A percentile compares a stretch with the other conserved stretches of the same genome.
Conservation (phyloP, 2,888 invertebrate genomes). For the Drosophila anomalipes region DNA sequence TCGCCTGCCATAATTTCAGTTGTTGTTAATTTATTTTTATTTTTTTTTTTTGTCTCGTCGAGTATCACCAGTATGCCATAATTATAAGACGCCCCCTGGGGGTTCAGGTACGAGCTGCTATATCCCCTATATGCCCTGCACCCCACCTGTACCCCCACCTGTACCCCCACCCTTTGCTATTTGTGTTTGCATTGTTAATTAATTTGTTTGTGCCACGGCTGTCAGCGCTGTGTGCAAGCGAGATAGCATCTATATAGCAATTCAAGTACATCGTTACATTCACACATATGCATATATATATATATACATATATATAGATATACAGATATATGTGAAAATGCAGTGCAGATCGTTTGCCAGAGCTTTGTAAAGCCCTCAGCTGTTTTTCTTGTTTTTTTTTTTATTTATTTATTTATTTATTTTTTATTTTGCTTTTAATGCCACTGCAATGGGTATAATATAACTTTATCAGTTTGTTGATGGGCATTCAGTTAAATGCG, state of each 20-base stretch:
- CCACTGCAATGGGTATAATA: constrained; percentile 34
- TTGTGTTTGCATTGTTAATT: constrained; percentile 73
- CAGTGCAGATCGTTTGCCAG: constrained; percentile 42
- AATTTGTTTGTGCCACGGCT: constrained; percentile 68
- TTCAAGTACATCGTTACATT: constrained; percentile 19
- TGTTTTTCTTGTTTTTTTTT: constrained; percentile 18
- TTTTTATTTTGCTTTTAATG: constrained; percentile 1
- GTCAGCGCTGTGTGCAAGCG: constrained; percentile 36
- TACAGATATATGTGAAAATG: constrained; percentile 24
- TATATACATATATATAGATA: constrained; percentile 5
- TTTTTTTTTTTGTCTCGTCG: constrained; percentile 20
- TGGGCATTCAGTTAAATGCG: neutral
- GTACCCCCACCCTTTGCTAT: neutral
- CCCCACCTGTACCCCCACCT: neutral
- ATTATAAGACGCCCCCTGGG: constrained; percentile 61
- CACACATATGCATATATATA: too few relatives aligned
- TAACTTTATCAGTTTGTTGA: constrained; percentile 23
- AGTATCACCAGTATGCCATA: constrained; percentile 73
- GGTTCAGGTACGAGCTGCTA: constrained; percentile 30
- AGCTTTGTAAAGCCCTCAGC: constrained; percentile 51
- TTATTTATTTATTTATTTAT: constrained; percentile 4
- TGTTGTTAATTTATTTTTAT: constrained; percentile 28
- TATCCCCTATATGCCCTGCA: neutral
- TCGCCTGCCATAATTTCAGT: constrained; percentile 61
- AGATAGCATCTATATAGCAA: constrained; percentile 34